Percentiles rank a stretch among this genome's conserved stretches.
phyloP scores from a whole-genome alignment of 2,888 invertebrate genomes.

The Epinotia bilunana region DNA sequence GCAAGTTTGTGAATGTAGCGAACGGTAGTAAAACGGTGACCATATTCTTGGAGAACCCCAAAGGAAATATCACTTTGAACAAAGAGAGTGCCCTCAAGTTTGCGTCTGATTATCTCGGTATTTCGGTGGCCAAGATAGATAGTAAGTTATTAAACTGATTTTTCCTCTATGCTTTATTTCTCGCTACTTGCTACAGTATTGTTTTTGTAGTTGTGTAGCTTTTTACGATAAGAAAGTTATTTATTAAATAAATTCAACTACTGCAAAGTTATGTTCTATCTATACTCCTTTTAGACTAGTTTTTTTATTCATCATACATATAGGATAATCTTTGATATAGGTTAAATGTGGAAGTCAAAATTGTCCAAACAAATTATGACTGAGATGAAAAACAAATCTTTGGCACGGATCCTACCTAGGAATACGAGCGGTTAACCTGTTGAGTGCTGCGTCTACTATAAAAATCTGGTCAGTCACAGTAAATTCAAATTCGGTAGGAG shows the following conservation, averaged over 20 bases:
- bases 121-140: conserved; percentile 58
- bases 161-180: conserved; percentile 4
- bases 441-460: background rate
- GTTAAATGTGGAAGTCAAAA: too few relatives aligned
- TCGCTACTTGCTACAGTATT: conserved; percentile 41
- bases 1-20: conserved; percentile 87
- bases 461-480: background rate
- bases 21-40: conserved; percentile 82
- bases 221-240: conserved; percentile 35
- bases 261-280: background rate
- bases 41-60: conserved; percentile 88
- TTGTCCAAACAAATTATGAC: too few relatives aligned
- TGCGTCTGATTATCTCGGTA: conserved; percentile 64
- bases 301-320: too few relatives aligned
- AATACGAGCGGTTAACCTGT: background rate
- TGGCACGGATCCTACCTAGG: too few relatives aligned
- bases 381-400: too few relatives aligned
- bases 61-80: conserved; percentile 69
- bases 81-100: conserved; percentile 65
- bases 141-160: conserved; percentile 57
- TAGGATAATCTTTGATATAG: too few relatives aligned
- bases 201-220: conserved; percentile 34
- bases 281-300: background rate
- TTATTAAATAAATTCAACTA: conserved; percentile 32
- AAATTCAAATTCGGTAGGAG: background rate